Conservation (phyloP, 2,113 vertebrate species). For the Thomomys bottae region DNA sequence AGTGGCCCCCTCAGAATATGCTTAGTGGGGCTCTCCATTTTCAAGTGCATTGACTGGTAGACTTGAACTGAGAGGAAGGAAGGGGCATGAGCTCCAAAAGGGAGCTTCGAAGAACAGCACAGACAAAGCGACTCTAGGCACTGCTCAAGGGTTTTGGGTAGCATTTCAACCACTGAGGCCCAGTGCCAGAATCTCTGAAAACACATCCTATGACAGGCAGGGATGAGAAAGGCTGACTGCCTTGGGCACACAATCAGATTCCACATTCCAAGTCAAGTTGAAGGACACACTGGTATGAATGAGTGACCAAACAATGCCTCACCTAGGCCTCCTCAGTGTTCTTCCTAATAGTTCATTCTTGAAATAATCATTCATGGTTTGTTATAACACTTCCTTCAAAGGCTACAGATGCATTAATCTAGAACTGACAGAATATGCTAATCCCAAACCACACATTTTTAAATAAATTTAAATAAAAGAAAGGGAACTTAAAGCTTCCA, state of each 20-base stretch:
- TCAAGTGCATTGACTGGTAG: not conserved
- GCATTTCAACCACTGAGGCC: not conserved
- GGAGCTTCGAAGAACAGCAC: not conserved
- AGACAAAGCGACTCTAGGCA: not conserved
- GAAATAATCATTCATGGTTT: slow-evolving; percentile 16
- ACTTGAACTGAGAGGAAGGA: not conserved
- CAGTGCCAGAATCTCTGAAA: not conserved
- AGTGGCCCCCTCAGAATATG: slow-evolving; percentile 33
- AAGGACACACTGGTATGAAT: slow-evolving; percentile 19
- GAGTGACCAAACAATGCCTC: not conserved
- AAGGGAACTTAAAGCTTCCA: not conserved
- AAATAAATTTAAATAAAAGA: slow-evolving; percentile 38
- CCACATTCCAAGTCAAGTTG: slow-evolving; percentile 19
- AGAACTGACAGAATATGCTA: slow-evolving; percentile 4
- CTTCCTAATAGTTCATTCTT: not conserved
- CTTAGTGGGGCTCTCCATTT: not conserved
- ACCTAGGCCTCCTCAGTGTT: not conserved
- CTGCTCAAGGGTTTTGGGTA: not conserved
- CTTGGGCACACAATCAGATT: not conserved
- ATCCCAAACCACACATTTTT: slow-evolving; percentile 32
- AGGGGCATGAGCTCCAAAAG: not conserved
- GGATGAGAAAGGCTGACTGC: not conserved
- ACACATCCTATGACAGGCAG: not conserved
- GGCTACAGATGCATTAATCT: slow-evolving; percentile 22
- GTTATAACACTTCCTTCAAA: slow-evolving; percentile 26